phyloP scores from a whole-genome alignment of 2,113 vertebrate species.

The Aplodontia rufa region DNA sequence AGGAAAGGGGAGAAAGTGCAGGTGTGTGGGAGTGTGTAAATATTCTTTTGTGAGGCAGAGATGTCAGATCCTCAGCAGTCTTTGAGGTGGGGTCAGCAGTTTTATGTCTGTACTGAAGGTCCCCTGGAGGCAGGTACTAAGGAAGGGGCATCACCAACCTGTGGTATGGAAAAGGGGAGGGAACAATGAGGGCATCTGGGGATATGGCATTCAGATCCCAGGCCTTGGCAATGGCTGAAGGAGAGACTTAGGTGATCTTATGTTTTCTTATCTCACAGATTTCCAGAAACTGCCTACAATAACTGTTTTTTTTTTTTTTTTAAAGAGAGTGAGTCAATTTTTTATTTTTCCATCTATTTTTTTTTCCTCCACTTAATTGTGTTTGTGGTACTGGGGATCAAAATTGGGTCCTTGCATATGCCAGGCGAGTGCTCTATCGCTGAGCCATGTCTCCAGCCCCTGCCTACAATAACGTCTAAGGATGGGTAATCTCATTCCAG shows the following conservation, averaged over 20 bases:
- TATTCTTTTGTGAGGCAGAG: neutral
- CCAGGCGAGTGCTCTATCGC: no score
- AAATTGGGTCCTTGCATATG: no score
- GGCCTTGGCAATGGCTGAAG: neutral
- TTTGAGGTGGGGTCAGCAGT: neutral
- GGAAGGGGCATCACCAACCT: no score
- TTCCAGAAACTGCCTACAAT: neutral
- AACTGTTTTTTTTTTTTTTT: no score
- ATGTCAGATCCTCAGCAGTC: neutral
- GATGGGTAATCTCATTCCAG: neutral
- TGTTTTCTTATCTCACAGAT: neutral
- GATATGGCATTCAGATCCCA: neutral
- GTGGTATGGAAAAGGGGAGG: neutral
- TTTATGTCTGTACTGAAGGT: neutral
- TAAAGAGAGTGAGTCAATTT: no score
- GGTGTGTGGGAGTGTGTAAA: neutral
- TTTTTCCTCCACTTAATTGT: no score
- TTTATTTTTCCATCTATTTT: no score
- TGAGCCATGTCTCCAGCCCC: no score
- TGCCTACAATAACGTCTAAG: neutral
- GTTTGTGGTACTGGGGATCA: no score
- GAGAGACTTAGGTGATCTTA: neutral
- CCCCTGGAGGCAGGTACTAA: neutral
- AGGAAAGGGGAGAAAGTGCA: neutral
- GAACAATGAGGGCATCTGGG: no score